phyloP scores from a whole-genome alignment of 2,888 invertebrate genomes.

The Cerastis rubricosa region DNA sequence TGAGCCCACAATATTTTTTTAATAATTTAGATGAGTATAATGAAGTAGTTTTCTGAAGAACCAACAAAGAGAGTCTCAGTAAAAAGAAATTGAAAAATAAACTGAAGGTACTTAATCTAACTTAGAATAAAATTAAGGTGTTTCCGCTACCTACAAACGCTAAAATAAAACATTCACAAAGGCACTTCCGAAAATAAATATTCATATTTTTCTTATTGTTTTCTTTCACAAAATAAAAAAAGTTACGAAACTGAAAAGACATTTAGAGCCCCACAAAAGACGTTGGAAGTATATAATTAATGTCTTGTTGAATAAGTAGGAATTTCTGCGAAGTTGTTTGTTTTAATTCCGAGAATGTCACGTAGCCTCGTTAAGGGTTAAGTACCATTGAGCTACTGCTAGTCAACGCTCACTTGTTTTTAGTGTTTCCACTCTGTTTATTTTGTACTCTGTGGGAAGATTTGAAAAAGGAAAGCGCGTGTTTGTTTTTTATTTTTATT shows the following conservation, averaged over 20 bases:
- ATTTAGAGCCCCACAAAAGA: slow-evolving; percentile 64
- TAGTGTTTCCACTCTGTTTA: slow-evolving; percentile 61
- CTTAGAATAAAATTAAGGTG: slow-evolving; percentile 43
- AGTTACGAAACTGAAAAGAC: slow-evolving; percentile 52
- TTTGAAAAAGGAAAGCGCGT: slow-evolving; percentile 45
- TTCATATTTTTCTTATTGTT: slow-evolving; percentile 59
- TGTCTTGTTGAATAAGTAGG: slow-evolving; percentile 68
- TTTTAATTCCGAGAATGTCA: slow-evolving; percentile 74
- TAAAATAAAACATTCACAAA: slow-evolving; percentile 46
- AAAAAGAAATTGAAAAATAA: slow-evolving; percentile 4
- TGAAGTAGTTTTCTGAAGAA: neutral
- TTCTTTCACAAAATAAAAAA: slow-evolving; percentile 23
- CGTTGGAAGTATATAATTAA: slow-evolving; percentile 72
- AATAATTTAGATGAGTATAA: neutral
- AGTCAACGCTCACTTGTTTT: slow-evolving; percentile 63
- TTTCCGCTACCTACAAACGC: slow-evolving; percentile 22
- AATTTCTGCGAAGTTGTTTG: slow-evolving; percentile 68
- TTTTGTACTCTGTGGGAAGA: slow-evolving; percentile 58
- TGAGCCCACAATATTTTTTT: slow-evolving; percentile 13
- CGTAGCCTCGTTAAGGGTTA: slow-evolving; percentile 78
- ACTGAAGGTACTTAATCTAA: slow-evolving; percentile 14
- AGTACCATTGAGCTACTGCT: slow-evolving; percentile 67
- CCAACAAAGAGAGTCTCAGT: neutral
- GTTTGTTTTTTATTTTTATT: slow-evolving; percentile 10
- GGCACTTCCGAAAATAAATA: slow-evolving; percentile 53